These are phyloP conservation scores for Oryzaephilus surinamensis DNA, from an alignment of 1,140 invertebrate genomes.

Conservation along the genomic window DNA sequence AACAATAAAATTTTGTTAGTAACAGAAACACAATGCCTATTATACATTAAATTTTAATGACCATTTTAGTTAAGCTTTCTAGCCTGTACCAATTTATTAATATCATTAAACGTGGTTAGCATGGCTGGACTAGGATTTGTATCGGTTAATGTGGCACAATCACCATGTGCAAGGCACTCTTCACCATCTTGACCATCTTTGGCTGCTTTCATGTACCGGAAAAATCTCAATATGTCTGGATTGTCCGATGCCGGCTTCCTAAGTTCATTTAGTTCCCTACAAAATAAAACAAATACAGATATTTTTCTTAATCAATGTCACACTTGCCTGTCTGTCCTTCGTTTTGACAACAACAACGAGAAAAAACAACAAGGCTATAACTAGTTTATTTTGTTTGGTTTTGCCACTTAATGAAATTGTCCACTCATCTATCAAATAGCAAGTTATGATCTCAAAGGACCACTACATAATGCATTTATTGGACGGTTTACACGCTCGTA, in stretches of 20 bases:
- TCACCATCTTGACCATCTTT: conserved; percentile 71
- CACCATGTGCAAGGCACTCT: conserved; percentile 50
- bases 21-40: conserved; percentile 8
- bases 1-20: no score
- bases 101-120: conserved; percentile 74
- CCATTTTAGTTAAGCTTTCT: conserved; percentile 41
- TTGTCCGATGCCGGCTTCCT: conserved; percentile 71
- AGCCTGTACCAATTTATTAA: conserved; percentile 73
- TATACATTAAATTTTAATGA: conserved; percentile 4
- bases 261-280: conserved; percentile 69
- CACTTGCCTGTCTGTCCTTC: no score
- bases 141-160: conserved; percentile 41
- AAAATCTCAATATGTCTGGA: conserved; percentile 73
- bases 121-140: conserved; percentile 60
- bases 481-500: no score
- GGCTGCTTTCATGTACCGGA: conserved; percentile 78
- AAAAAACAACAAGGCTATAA: no score
- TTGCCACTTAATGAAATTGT: no score
- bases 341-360: no score
- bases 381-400: no score
- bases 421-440: no score
- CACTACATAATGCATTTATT: no score
- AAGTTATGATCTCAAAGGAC: no score
- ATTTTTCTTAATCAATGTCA: no score
- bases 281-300: conserved; percentile 19